Evolutionary conservation across 2,113 vertebrate genomes (phyloP).

Genomic region (Buteo buteo): DNA sequence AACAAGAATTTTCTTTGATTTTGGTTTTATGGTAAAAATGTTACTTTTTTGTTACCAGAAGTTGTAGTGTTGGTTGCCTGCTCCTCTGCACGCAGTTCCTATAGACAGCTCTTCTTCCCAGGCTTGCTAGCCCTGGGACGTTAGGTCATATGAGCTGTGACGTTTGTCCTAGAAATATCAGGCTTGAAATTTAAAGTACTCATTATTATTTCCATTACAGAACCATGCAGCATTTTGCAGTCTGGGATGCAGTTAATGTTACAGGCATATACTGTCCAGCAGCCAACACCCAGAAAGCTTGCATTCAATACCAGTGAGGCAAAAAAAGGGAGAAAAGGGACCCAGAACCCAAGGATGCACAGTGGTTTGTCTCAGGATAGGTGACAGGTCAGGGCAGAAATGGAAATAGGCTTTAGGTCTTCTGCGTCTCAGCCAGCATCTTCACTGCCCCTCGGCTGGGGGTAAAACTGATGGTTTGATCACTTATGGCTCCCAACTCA

Average conservation of each 20-base stretch:
- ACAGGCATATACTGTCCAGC: not conserved
- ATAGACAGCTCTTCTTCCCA: not conserved
- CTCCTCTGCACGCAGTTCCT: not conserved
- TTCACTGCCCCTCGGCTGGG: not conserved
- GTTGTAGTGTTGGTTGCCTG: not conserved
- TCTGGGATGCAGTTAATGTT: not conserved
- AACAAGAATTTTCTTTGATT: not conserved
- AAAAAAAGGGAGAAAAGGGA: not conserved
- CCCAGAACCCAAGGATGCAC: not conserved
- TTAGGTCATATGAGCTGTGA: not conserved
- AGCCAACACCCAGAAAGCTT: not conserved
- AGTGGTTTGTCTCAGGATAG: not conserved
- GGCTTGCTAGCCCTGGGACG: not conserved
- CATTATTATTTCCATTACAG: not conserved
- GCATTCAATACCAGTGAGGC: not conserved
- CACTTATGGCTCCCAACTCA: not conserved
- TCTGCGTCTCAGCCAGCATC: not conserved
- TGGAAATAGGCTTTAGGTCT: not conserved
- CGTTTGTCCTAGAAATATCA: not conserved
- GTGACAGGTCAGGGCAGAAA: not conserved
- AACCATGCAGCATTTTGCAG: not conserved
- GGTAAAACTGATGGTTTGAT: not conserved
- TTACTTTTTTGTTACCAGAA: not conserved
- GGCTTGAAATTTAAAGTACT: not conserved
- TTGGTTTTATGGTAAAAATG: not conserved